Percentiles rank a stretch among this genome's conserved stretches.
phyloP scores from a whole-genome alignment of 2,113 vertebrate genomes.

The Fregetta grallaria region DNA sequence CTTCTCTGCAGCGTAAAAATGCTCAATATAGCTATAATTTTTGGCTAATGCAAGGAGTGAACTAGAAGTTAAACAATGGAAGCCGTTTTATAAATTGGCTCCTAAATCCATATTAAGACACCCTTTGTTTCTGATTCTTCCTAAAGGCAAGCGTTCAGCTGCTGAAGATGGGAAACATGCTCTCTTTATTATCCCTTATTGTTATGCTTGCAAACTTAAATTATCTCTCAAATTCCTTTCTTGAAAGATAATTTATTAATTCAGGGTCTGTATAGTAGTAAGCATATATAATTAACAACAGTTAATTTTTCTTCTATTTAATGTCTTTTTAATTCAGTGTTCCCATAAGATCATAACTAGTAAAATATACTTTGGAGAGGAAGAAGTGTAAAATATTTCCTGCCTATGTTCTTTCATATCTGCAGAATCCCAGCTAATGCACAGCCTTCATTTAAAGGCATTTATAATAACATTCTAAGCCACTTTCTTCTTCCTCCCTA shows the following conservation, averaged over 20 bases:
- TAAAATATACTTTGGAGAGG: background rate
- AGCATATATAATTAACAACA: background rate
- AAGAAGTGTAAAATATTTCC: background rate
- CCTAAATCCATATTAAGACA: background rate
- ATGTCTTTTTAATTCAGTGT: background rate
- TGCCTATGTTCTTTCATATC: background rate
- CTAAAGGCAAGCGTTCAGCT: background rate
- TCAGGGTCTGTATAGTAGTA: background rate
- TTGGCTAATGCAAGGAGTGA: background rate
- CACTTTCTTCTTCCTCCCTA: background rate
- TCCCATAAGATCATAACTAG: background rate
- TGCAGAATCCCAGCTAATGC: background rate
- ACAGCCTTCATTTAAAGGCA: background rate
- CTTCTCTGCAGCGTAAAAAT: background rate
- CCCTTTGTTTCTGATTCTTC: background rate
- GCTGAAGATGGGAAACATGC: background rate
- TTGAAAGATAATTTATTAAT: background rate
- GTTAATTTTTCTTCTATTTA: background rate
- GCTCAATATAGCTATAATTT: background rate
- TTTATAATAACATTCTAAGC: background rate
- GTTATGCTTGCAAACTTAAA: background rate
- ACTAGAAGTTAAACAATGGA: background rate
- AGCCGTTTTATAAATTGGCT: background rate
- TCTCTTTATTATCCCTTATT: background rate
- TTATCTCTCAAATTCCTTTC: background rate